Evolutionary conservation across 2,113 vertebrate species (phyloP).

Genomic region (Cephalopholis sonnerati): DNA sequence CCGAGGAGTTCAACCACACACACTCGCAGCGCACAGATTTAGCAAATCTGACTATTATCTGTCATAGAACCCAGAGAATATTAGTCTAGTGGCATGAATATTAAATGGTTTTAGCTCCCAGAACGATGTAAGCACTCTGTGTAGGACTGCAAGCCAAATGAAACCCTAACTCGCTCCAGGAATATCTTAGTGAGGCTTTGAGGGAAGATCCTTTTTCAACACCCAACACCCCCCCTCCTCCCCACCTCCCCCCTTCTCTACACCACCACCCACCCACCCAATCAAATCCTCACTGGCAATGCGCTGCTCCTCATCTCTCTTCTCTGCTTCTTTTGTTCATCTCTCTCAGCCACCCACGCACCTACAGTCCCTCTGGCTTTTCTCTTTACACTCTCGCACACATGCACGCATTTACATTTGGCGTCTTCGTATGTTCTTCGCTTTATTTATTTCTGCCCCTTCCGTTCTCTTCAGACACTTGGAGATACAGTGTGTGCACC

Average conservation of each 20-base stretch:
- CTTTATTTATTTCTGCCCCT: conserved; percentile 54
- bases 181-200: conserved; percentile 78
- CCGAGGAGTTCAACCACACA: conserved; percentile 55
- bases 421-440: conserved; percentile 66
- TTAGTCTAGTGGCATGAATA: conserved; percentile 57
- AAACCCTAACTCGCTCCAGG: conserved; percentile 73
- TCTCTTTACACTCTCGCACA: conserved; percentile 73
- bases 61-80: conserved; percentile 55
- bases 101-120: conserved; percentile 62
- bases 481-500: conserved; percentile 20
- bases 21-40: conserved; percentile 37
- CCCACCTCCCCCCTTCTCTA: neutral
- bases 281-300: conserved; percentile 76
- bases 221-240: conserved; percentile 47
- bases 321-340: conserved; percentile 84
- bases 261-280: conserved; percentile 70
- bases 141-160: conserved; percentile 71
- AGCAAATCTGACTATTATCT: conserved; percentile 50
- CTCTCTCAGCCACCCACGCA: conserved; percentile 84
- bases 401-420: conserved; percentile 72
- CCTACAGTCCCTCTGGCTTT: conserved; percentile 82
- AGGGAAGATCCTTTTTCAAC: conserved; percentile 78
- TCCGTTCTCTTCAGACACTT: conserved; percentile 30
- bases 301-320: conserved; percentile 72
- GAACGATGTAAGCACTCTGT: conserved; percentile 48